A percentile compares a stretch with the other conserved stretches of the same genome.
These are phyloP conservation scores for Gephyroberyx darwinii DNA, from an alignment of 2,797 vertebrate species.

Conservation along the genomic window DNA sequence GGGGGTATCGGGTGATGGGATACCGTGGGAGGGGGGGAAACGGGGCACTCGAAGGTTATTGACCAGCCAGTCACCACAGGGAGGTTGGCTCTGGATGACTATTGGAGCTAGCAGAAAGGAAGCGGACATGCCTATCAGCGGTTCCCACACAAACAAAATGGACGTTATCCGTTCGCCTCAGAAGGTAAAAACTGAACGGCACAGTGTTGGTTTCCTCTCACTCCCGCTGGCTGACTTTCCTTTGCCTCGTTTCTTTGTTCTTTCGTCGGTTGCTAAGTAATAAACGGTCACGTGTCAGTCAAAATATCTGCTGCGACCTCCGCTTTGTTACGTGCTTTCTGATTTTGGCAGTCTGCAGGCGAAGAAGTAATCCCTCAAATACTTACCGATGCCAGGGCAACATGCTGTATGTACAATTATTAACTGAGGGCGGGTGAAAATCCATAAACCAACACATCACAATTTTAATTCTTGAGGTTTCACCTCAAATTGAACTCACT, in stretches of 20 bases:
- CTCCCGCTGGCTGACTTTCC: neutral
- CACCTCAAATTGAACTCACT: no score
- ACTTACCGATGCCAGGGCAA: neutral
- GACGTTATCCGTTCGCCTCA: slow-evolving; percentile 6
- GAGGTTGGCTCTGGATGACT: slow-evolving; percentile 7
- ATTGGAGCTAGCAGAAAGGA: slow-evolving; percentile 22
- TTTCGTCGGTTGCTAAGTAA: slow-evolving; percentile 16
- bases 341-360: neutral
- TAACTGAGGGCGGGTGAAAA: no score
- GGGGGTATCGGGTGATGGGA: slow-evolving; percentile 23
- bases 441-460: no score
- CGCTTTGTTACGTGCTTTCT: neutral
- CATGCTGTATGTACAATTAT: neutral
- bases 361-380: neutral
- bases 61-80: slow-evolving; percentile 36
- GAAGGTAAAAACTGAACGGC: neutral
- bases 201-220: slow-evolving; percentile 8
- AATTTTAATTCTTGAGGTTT: no score
- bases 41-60: slow-evolving; percentile 55
- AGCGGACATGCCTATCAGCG: slow-evolving; percentile 22
- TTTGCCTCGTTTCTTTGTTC: slow-evolving; percentile 3
- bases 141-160: slow-evolving; percentile 21
- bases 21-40: slow-evolving; percentile 26
- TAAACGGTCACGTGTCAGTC: slow-evolving; percentile 9
- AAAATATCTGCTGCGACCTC: neutral